Conservation (phyloP, 2,113 vertebrate genomes). For the Chionomys nivalis region DNA sequence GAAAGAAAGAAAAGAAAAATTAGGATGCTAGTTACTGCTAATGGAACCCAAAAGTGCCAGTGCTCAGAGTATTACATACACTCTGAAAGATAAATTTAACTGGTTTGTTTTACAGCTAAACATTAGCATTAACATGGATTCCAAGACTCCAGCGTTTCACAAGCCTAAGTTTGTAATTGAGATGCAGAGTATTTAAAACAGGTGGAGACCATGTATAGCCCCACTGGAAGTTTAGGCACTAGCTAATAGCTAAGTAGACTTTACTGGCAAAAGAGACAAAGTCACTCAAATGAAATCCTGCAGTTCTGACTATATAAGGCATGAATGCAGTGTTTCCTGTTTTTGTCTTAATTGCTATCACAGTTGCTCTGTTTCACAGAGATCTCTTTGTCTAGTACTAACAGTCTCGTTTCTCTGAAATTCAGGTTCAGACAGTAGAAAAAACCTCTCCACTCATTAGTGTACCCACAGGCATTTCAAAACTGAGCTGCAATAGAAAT, state of each 20-base stretch:
- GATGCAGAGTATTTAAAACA: conserved; percentile 57
- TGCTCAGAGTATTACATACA: conserved; percentile 37
- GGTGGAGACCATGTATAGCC: conserved; percentile 2
- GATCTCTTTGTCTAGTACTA: neutral
- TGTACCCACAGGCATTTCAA: neutral
- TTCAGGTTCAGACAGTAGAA: neutral
- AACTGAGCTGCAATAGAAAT: neutral
- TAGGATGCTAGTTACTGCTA: conserved; percentile 47
- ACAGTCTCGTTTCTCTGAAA: neutral
- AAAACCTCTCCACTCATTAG: neutral
- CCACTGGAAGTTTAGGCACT: conserved; percentile 62
- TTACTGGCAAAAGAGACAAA: conserved; percentile 60
- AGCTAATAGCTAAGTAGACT: conserved; percentile 29
- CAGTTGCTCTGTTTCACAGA: neutral
- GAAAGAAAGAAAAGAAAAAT: conserved; percentile 62
- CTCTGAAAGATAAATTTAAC: conserved; percentile 67
- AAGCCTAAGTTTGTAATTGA: neutral
- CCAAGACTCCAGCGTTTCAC: conserved; percentile 45
- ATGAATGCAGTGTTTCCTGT: neutral
- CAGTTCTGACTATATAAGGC: neutral
- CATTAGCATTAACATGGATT: conserved; percentile 45
- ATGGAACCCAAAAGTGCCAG: conserved; percentile 42
- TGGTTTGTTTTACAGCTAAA: conserved; percentile 68
- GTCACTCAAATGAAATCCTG: conserved; percentile 31
- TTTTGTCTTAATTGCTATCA: conserved; percentile 16